Conservation (phyloP, 1,140 invertebrate species). For the Aethina tumida region DNA sequence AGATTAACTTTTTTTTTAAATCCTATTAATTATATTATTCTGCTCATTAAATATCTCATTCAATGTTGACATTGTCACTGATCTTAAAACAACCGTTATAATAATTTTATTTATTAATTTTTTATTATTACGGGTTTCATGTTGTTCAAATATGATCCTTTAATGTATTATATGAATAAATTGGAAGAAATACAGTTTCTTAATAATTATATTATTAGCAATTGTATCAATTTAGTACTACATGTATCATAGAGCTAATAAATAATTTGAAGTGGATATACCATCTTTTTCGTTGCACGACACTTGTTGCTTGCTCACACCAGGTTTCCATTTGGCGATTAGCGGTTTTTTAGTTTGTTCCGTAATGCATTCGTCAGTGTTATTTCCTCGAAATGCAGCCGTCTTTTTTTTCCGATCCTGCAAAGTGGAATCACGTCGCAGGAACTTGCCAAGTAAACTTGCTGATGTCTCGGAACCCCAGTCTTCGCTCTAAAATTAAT, state of each 20-base stretch:
- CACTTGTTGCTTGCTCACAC: constrained; percentile 55
- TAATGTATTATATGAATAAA: too few species aligned
- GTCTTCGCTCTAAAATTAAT: constrained; percentile 54
- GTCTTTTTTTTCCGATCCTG: constrained; percentile 31
- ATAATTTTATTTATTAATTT: too few species aligned
- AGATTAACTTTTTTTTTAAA: neutral
- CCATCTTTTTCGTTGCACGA: constrained; percentile 58
- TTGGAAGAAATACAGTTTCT: too few species aligned
- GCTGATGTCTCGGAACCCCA: constrained; percentile 63
- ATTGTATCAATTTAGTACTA: too few species aligned
- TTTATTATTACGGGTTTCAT: too few species aligned
- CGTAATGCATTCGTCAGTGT: constrained; percentile 21
- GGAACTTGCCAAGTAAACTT: constrained; percentile 56
- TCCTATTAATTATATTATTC: too few species aligned
- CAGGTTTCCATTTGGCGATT: constrained; percentile 59
- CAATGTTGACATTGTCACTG: too few species aligned
- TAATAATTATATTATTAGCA: too few species aligned
- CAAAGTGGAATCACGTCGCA: constrained; percentile 50
- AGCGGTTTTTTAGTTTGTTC: constrained; percentile 42
- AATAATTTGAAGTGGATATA: constrained; percentile 27
- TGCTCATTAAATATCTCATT: too few species aligned
- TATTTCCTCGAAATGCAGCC: constrained; percentile 27
- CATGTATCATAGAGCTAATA: neutral
- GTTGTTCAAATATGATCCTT: too few species aligned
- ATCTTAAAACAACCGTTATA: too few species aligned